Conservation (phyloP, 2,113 vertebrate species). For the Heteronetta atricapilla region DNA sequence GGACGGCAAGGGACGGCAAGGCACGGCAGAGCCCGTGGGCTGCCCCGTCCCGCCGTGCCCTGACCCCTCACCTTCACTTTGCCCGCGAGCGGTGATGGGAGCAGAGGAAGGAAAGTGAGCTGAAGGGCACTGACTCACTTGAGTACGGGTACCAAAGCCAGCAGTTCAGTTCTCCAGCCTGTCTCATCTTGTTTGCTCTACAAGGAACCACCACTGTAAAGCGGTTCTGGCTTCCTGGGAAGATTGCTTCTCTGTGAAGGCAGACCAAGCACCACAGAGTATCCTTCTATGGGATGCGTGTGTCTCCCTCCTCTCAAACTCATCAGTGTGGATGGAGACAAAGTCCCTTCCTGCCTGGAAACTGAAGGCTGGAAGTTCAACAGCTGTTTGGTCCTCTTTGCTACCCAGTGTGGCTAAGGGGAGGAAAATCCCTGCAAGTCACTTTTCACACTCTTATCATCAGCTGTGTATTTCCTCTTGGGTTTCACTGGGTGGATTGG, state of each 20-base stretch:
- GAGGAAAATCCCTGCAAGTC: not conserved
- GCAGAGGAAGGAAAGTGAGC: not conserved
- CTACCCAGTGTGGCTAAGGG: not conserved
- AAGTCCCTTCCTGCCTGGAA: not conserved
- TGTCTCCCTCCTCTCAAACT: not conserved
- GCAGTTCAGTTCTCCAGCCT: fast-evolving
- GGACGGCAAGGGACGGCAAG: too few species aligned
- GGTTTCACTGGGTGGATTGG: not conserved
- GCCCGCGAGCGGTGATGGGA: not conserved
- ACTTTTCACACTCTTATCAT: not conserved
- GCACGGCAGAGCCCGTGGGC: too few species aligned
- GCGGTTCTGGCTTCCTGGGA: not conserved
- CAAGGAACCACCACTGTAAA: not conserved
- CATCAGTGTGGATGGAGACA: not conserved
- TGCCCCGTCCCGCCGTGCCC: too few species aligned
- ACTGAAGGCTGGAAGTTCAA: not conserved
- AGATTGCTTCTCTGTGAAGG: not conserved
- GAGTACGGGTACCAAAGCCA: not conserved
- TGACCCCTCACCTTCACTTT: not conserved
- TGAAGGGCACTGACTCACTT: fast-evolving
- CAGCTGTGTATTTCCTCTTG: not conserved
- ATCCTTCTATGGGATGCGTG: not conserved
- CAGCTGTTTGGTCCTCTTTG: not conserved
- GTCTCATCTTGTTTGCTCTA: not conserved
- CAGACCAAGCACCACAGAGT: fast-evolving